Evolutionary conservation across 2,888 invertebrate species (phyloP).

Genomic region (Hydrotaea diabolus): DNA sequence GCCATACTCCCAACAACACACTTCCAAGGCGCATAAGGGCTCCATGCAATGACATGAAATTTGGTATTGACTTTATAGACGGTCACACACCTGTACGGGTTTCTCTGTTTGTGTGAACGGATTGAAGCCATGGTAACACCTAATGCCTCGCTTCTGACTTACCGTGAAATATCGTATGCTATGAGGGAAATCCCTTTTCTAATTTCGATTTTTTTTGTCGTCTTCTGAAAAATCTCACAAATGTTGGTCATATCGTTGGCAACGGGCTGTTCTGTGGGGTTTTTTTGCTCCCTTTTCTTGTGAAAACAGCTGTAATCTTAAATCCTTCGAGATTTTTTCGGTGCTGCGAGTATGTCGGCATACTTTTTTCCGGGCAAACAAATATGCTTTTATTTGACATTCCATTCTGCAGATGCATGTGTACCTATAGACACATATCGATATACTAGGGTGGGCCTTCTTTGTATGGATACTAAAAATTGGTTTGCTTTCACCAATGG

Average conservation of each 20-base stretch:
- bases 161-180: background rate
- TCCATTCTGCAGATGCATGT: too few species aligned
- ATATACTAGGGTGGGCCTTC: too few species aligned
- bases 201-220: background rate
- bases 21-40: background rate
- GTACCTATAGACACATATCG: too few species aligned
- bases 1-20: background rate
- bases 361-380: too few species aligned
- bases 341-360: too few species aligned
- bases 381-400: too few species aligned
- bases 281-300: too few species aligned
- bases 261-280: too few species aligned
- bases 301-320: too few species aligned
- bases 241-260: background rate
- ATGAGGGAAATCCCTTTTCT: background rate
- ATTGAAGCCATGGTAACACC: background rate
- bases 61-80: background rate
- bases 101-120: background rate
- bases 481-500: too few species aligned
- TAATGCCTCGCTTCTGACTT: background rate
- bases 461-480: too few species aligned
- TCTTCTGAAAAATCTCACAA: background rate
- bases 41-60: background rate
- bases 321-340: too few species aligned
- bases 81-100: background rate